Evolutionary conservation across 2,113 vertebrate species (phyloP).

Genomic region (Orientallactaga bullata): DNA sequence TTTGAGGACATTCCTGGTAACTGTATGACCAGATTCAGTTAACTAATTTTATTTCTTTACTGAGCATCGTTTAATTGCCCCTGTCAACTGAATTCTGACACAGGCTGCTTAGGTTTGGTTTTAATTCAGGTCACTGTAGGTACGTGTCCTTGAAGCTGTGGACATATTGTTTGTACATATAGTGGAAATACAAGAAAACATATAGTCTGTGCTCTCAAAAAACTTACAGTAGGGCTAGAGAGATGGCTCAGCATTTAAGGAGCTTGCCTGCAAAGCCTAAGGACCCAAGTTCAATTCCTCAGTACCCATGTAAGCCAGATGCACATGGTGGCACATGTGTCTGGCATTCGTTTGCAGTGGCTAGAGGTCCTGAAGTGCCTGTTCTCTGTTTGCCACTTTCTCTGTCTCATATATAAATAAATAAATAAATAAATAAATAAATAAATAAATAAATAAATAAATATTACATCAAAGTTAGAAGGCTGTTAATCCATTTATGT

Average conservation of each 20-base stretch:
- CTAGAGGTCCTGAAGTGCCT: too few species aligned
- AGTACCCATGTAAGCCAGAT: too few species aligned
- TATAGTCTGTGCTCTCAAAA: neutral
- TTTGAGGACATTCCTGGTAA: constrained; percentile 17
- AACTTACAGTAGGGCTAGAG: neutral
- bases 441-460: too few species aligned
- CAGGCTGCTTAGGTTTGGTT: neutral
- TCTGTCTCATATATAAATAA: too few species aligned
- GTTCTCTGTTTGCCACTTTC: too few species aligned
- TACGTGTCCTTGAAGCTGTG: neutral
- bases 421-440: too few species aligned
- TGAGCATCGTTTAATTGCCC: neutral
- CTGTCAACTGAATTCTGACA: constrained; percentile 4
- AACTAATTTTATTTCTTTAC: constrained; percentile 35
- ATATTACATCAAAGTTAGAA: neutral
- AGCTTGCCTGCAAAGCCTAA: too few species aligned
- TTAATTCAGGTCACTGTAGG: neutral
- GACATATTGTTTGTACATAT: neutral
- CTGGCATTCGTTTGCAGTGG: too few species aligned
- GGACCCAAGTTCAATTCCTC: too few species aligned
- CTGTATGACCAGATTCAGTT: neutral
- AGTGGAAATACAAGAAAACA: neutral
- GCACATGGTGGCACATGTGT: too few species aligned
- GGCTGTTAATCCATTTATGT: neutral
- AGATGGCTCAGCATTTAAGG: too few species aligned